Percentiles rank a stretch among this genome's conserved stretches.
phyloP scores from a whole-genome alignment of 1,140 invertebrate species.

The Pseudomyrmex gracilis region DNA sequence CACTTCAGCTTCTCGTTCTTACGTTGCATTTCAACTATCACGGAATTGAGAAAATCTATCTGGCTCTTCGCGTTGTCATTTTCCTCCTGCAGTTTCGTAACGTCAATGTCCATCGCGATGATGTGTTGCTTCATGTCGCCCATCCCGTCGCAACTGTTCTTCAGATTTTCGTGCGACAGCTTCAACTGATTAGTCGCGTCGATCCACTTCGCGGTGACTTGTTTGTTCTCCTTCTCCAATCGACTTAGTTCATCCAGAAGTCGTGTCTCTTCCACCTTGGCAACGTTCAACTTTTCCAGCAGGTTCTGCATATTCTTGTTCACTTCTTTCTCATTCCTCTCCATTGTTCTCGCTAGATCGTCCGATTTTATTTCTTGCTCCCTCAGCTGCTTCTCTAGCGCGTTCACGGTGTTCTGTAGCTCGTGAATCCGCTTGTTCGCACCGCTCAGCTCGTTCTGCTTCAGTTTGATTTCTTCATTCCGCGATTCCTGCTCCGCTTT shows the following conservation, averaged over 20 bases:
- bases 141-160: slow-evolving; percentile 78
- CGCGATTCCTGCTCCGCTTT: slow-evolving; percentile 63
- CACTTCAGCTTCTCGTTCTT: slow-evolving; percentile 95
- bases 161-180: slow-evolving; percentile 78
- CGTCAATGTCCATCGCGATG: slow-evolving; percentile 59
- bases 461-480: slow-evolving; percentile 66
- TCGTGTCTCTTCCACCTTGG: slow-evolving; percentile 71
- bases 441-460: slow-evolving; percentile 66
- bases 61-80: slow-evolving; percentile 90
- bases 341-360: slow-evolving; percentile 64
- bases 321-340: slow-evolving; percentile 75
- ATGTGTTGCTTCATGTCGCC: slow-evolving; percentile 68
- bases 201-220: slow-evolving; percentile 76
- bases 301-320: slow-evolving; percentile 75
- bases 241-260: slow-evolving; percentile 75
- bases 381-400: slow-evolving; percentile 70
- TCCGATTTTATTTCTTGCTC: slow-evolving; percentile 75
- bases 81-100: slow-evolving; percentile 86
- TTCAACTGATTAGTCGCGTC: slow-evolving; percentile 77
- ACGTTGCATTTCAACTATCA: slow-evolving; percentile 97
- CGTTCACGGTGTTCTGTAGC: slow-evolving; percentile 66
- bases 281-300: slow-evolving; percentile 77
- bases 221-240: slow-evolving; percentile 81
- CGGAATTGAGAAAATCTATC: slow-evolving; percentile 97
- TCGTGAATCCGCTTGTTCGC: slow-evolving; percentile 66